These are phyloP conservation scores for Huso huso DNA, from an alignment of 2,797 vertebrate species.

Conservation along the genomic window DNA sequence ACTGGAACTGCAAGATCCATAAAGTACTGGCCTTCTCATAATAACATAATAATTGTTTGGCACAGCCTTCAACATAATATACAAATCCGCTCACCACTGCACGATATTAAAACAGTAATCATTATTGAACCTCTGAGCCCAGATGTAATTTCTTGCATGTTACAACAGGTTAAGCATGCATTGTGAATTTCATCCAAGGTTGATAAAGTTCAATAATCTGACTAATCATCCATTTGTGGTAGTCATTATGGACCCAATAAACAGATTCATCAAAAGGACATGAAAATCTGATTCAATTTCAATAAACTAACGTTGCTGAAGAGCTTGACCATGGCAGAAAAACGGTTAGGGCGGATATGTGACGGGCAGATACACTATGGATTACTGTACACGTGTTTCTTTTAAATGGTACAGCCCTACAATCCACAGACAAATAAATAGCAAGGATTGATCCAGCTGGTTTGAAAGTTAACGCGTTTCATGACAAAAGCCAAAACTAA, in stretches of 20 bases:
- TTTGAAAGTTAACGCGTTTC: too few relatives aligned
- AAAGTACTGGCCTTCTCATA: conserved; percentile 44
- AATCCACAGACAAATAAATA: too few relatives aligned
- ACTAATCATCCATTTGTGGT: conserved; percentile 83
- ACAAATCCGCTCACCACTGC: conserved; percentile 32
- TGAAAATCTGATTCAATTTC: conserved; percentile 60
- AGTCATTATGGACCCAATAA: conserved; percentile 84
- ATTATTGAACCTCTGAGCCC: conserved; percentile 72
- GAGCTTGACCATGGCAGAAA: too few relatives aligned
- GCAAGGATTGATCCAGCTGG: too few relatives aligned
- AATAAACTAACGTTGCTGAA: too few relatives aligned
- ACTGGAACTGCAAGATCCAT: conserved; percentile 42
- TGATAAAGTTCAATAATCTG: conserved; percentile 93
- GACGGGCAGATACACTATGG: too few relatives aligned
- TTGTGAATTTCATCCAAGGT: conserved; percentile 81
- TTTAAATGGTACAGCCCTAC: too few relatives aligned
- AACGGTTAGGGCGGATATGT: too few relatives aligned
- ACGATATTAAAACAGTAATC: conserved; percentile 68
- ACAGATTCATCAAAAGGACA: conserved; percentile 82
- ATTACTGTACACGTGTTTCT: too few relatives aligned
- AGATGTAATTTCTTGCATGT: conserved; percentile 69
- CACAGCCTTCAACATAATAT: conserved; percentile 16
- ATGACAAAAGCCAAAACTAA: too few relatives aligned
- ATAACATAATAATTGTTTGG: conserved; percentile 23
- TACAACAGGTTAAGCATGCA: conserved; percentile 72